A percentile compares a stretch with the other conserved stretches of the same genome.
phyloP scores from a whole-genome alignment of 2,113 vertebrate genomes.

The Rhagologus leucostigma region DNA sequence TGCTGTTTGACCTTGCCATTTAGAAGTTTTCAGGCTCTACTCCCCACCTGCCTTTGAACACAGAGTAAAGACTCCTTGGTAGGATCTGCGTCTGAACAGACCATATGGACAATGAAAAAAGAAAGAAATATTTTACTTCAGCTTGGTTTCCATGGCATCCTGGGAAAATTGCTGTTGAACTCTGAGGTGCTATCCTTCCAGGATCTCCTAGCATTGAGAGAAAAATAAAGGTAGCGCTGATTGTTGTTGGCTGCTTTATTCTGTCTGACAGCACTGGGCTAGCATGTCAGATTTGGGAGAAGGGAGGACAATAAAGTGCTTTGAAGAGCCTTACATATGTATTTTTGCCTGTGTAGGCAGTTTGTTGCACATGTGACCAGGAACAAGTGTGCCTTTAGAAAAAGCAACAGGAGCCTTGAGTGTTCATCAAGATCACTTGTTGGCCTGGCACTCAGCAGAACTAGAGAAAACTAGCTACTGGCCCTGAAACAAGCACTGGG shows the following conservation, averaged over 20 bases:
- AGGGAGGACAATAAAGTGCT: background rate
- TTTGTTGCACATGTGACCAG: background rate
- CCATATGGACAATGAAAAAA: background rate
- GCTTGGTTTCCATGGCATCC: background rate
- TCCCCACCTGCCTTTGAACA: background rate
- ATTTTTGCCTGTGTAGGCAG: background rate
- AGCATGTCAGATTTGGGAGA: background rate
- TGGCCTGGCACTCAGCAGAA: background rate
- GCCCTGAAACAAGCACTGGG: background rate
- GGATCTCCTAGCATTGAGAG: background rate
- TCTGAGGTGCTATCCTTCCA: background rate
- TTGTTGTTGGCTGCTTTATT: background rate
- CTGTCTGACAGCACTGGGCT: background rate
- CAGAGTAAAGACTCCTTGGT: background rate
- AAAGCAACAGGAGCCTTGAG: background rate
- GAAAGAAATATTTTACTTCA: background rate
- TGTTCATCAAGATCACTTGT: background rate
- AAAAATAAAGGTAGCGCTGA: background rate
- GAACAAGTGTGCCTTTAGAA: background rate
- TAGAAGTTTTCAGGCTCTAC: background rate
- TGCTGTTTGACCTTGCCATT: background rate
- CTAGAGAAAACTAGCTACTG: background rate
- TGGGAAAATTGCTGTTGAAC: background rate
- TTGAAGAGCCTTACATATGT: background rate
- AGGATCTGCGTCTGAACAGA: background rate